Base-by-base conservation (phyloP, 2,888 invertebrate species). In the Agelastica alni region DNA sequence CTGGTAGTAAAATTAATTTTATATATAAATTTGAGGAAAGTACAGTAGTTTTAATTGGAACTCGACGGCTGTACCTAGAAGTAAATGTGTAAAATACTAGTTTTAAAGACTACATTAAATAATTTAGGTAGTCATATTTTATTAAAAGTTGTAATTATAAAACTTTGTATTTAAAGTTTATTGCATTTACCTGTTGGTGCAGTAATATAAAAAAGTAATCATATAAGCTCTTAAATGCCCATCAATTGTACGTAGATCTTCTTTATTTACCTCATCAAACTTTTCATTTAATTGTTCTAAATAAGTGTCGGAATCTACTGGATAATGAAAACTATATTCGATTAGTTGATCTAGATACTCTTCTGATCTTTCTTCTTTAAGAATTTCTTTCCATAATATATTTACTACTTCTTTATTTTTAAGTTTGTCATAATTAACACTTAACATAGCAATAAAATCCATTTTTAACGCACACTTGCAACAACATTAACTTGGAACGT, bases 271-370 rank as follows among this genome's bases (percentile, higher is more conserved):
- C 4, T 43, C 44, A 39, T 64, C 60, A 53, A 60, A 67, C 52
- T 62, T 61, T 28, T 56, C 32, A 45, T 51, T 53, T 14, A 65
- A 49, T 13, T 61, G 59, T 52, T 58, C 57, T 12, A 67, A 51
- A 52, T 62, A 67, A 41, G 51, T 18, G 46, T 63, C 61, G 26
- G 62, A 60, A 51, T 67, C 66, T 17, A 67, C 62, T 26, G 66
- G 65, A 48, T 61, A 61, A 28, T 67, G 65, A 41, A 64, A 63
- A 32, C 62, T 64, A 34, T 64, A 67, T 47, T 65, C 65, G 34
- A 64, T 62, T 17, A 64, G 32, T 13, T 58, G 37, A 16, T 66
- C 65, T 3, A 57, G 16, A 28, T 58, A 36, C 4, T 60, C 45
- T 28, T 54, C 49, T 45, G 37, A 55, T 22, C 53, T 53, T 28